Percentiles rank a stretch among this genome's conserved stretches.
These are phyloP conservation scores for Indicator indicator DNA, from an alignment of 2,113 vertebrate genomes.

Conservation along the genomic window DNA sequence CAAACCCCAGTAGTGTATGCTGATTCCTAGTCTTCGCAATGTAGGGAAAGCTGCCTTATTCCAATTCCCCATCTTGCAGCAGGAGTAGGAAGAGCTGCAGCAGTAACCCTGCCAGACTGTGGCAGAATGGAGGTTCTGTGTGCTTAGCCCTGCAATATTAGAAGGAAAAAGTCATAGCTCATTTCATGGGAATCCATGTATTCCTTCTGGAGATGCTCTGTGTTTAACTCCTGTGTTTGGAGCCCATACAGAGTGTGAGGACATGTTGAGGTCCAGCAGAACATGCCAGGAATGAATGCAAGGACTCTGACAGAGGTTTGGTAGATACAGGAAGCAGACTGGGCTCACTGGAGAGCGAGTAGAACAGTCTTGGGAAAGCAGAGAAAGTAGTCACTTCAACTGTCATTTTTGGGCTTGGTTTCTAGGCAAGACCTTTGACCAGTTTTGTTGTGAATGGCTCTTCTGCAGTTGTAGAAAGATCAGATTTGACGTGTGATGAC, in stretches of 20 bases:
- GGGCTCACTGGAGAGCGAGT: background rate
- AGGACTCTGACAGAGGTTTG: background rate
- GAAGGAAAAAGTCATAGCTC: background rate
- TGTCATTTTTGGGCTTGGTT: background rate
- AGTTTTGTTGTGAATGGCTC: background rate
- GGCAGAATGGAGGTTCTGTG: background rate
- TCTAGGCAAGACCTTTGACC: background rate
- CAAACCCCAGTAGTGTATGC: background rate
- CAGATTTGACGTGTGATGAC: background rate
- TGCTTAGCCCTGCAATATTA: background rate
- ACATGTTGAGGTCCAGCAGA: background rate
- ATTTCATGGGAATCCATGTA: background rate
- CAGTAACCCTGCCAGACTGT: background rate
- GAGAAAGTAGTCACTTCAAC: background rate
- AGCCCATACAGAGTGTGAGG: background rate
- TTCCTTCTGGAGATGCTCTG: background rate
- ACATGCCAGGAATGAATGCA: background rate
- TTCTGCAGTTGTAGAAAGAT: background rate
- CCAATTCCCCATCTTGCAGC: background rate
- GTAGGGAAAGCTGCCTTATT: background rate
- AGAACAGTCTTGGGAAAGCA: background rate
- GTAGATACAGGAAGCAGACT: background rate
- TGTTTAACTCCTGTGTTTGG: background rate
- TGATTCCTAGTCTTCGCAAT: background rate
- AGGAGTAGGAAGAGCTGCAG: background rate